These are phyloP conservation scores for Coremacera marginata DNA, from an alignment of 2,888 invertebrate species.

Conservation along the genomic window DNA sequence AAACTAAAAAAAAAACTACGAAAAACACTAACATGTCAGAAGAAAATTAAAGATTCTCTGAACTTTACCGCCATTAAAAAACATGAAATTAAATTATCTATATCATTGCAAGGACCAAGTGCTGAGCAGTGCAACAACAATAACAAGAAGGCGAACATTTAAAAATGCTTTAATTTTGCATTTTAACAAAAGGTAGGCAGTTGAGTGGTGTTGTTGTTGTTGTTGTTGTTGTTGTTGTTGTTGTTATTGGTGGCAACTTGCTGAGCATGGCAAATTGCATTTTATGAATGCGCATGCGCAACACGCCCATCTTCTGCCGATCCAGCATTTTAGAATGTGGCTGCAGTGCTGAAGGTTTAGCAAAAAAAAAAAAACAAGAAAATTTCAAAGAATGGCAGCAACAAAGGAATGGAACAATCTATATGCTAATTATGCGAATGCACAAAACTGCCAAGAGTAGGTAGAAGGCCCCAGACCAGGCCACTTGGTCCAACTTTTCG, in stretches of 20 bases:
- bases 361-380: too few relatives aligned
- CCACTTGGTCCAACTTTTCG: neutral
- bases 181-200: neutral
- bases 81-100: too few relatives aligned
- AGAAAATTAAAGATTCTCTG: neutral
- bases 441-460: neutral
- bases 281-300: constrained; percentile 29
- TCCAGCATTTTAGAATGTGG: neutral
- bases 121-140: neutral
- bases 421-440: constrained; percentile 31
- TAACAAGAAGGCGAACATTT: neutral
- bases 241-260: neutral
- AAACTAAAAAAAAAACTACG: neutral
- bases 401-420: constrained; percentile 29
- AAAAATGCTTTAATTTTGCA: constrained; percentile 9
- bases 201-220: neutral
- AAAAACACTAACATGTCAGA: neutral
- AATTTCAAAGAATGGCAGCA: neutral
- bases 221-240: neutral
- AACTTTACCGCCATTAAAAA: neutral
- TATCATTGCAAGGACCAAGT: too few relatives aligned
- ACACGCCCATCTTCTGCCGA: constrained; percentile 13
- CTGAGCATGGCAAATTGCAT: constrained; percentile 28
- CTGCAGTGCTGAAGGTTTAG: too few relatives aligned
- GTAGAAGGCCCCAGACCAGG: neutral